phyloP scores from a whole-genome alignment of 2,888 invertebrate genomes.

The Zygothrica quintamaculata region DNA sequence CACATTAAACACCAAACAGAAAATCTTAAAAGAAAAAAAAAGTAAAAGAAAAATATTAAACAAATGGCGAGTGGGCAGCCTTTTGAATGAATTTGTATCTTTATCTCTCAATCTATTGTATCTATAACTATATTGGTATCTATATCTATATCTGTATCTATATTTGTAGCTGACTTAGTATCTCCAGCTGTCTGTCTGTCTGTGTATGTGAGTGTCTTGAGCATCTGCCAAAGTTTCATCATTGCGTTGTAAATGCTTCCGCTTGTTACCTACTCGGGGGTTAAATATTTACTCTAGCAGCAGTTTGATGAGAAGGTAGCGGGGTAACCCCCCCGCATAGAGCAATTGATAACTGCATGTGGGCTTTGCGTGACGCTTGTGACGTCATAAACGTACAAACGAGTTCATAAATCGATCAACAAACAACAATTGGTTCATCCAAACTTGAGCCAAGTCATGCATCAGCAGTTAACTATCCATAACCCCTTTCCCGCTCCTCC shows the following conservation, averaged over 20 bases:
- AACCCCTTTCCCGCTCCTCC: not conserved
- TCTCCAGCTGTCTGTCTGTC: slow-evolving; percentile 19
- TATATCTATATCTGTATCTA: slow-evolving; percentile 22
- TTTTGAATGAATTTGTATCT: slow-evolving; percentile 50
- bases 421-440: slow-evolving; percentile 65
- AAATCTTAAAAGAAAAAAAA: not conserved
- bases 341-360: slow-evolving; percentile 55
- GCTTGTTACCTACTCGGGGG: slow-evolving; percentile 46
- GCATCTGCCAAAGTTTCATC: slow-evolving; percentile 40
- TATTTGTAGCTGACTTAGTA: not conserved
- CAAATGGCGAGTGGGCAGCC: slow-evolving; percentile 56
- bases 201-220: slow-evolving; percentile 2
- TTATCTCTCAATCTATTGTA: slow-evolving; percentile 16
- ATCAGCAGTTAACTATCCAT: slow-evolving; percentile 47
- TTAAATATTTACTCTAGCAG: not conserved
- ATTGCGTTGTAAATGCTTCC: slow-evolving; percentile 69
- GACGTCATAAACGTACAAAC: slow-evolving; percentile 61
- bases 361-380: slow-evolving; percentile 57
- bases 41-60: slow-evolving; percentile 26
- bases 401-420: slow-evolving; percentile 79
- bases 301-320: not conserved
- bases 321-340: slow-evolving; percentile 15
- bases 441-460: slow-evolving; percentile 59
- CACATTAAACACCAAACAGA: slow-evolving; percentile 8
- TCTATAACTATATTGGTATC: slow-evolving; percentile 17